Percentiles rank a stretch among this genome's conserved stretches.
Evolutionary conservation across 2,888 invertebrate genomes (phyloP).

Genomic region (Oscheius sp.): DNA sequence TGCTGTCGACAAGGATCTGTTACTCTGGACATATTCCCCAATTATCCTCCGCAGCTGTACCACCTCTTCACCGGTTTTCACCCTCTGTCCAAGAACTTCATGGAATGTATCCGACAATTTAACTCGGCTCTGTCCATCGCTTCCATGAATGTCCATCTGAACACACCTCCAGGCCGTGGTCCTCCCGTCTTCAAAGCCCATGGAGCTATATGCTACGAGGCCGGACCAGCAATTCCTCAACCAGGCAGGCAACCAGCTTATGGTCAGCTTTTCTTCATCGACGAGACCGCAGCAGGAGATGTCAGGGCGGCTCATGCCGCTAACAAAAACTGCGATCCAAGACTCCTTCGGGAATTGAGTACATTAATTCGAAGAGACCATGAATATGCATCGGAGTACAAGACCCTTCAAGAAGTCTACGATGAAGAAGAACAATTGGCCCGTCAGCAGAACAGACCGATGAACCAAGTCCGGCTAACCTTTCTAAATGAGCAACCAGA

Average conservation of each 20-base stretch:
- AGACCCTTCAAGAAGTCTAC: conserved; percentile 44
- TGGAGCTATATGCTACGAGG: conserved; percentile 37
- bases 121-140: conserved; percentile 42
- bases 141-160: conserved; percentile 38
- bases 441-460: not conserved
- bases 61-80: not conserved
- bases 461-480: conserved; percentile 30
- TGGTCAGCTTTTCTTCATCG: conserved; percentile 39
- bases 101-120: conserved; percentile 28
- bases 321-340: conserved; percentile 38
- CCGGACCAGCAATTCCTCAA: conserved; percentile 34
- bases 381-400: conserved; percentile 40
- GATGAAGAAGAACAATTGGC: conserved; percentile 35
- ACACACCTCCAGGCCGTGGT: conserved; percentile 37
- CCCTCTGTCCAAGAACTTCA: conserved; percentile 8
- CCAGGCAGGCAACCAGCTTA: conserved; percentile 22
- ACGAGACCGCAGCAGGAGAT: conserved; percentile 33
- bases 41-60: conserved; percentile 7
- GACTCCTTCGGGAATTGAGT: conserved; percentile 38
- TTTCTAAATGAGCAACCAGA: conserved; percentile 38
- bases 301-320: conserved; percentile 22
- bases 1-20: conserved; percentile 27
- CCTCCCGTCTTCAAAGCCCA: conserved; percentile 45
- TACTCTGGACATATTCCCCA: not conserved
- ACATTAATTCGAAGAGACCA: conserved; percentile 24